Evolutionary conservation across 1,140 invertebrate species (phyloP).

Genomic region (Colletes gigas): DNA sequence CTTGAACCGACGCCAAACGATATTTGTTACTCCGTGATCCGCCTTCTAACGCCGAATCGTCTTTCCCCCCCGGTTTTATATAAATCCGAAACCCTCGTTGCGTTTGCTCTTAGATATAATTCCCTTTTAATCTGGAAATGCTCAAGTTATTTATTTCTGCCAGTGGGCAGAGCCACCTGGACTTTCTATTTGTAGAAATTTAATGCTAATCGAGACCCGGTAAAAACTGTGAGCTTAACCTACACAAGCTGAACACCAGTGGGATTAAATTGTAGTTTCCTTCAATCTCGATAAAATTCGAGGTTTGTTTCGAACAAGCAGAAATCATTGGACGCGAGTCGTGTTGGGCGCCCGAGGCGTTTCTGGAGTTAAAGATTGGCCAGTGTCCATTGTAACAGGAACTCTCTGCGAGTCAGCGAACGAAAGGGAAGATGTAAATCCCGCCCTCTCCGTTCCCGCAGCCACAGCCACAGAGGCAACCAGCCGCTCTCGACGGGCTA

Average conservation of each 20-base stretch:
- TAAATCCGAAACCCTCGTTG: not conserved
- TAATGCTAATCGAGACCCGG: too few species aligned
- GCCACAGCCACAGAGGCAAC: not conserved
- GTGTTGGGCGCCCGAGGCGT: not conserved
- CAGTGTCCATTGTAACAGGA: slow-evolving; percentile 2
- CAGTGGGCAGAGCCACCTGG: too few species aligned
- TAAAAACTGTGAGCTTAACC: too few species aligned
- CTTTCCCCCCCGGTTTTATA: slow-evolving; percentile 34
- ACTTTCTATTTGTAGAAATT: too few species aligned
- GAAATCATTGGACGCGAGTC: not conserved
- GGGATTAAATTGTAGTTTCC: too few species aligned
- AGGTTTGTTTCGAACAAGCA: not conserved
- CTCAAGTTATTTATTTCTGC: too few species aligned
- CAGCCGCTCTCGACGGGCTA: not conserved
- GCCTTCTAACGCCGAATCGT: not conserved
- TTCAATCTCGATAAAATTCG: too few species aligned
- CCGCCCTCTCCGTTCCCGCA: not conserved
- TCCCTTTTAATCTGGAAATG: too few species aligned
- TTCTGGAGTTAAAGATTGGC: not conserved
- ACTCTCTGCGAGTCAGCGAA: not conserved
- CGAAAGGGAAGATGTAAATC: slow-evolving; percentile 2
- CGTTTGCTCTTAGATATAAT: too few species aligned
- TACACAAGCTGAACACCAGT: too few species aligned
- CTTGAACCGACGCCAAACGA: not conserved
- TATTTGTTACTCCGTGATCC: slow-evolving; percentile 9